Conservation (phyloP, 2,888 invertebrate species). For the Tromatobia lineatoria region DNA sequence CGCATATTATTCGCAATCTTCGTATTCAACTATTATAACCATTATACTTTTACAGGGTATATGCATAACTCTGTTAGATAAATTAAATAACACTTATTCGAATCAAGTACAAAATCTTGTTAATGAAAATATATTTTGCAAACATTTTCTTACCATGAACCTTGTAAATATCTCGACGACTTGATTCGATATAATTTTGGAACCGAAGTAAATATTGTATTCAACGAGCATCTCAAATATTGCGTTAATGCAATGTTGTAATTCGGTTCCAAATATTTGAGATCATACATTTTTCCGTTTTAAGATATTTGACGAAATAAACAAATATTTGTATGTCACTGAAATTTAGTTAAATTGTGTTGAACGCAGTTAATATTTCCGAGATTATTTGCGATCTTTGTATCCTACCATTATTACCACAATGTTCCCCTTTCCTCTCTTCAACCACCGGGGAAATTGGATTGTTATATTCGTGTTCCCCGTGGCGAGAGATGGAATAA, state of each 20-base stretch:
- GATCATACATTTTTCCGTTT: too few relatives aligned
- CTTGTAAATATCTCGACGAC: too few relatives aligned
- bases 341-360: slow-evolving; percentile 16
- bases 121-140: too few relatives aligned
- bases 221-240: too few relatives aligned
- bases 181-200: not conserved
- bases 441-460: slow-evolving; percentile 37
- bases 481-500: slow-evolving; percentile 42
- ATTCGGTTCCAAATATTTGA: too few relatives aligned
- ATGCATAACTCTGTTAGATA: too few relatives aligned
- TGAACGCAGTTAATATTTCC: slow-evolving; percentile 3
- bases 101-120: too few relatives aligned
- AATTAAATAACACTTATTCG: too few relatives aligned
- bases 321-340: not conserved
- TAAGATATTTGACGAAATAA: not conserved
- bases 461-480: slow-evolving; percentile 56
- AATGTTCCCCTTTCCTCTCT: not conserved
- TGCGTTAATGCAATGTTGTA: too few relatives aligned
- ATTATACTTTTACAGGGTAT: too few relatives aligned
- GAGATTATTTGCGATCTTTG: slow-evolving; percentile 23
- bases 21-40: slow-evolving; percentile 21
- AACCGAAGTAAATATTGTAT: not conserved
- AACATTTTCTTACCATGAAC: too few relatives aligned
- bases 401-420: slow-evolving; percentile 16
- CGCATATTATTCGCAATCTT: slow-evolving; percentile 13